Base-by-base conservation (phyloP, 2,888 invertebrate genomes). In the Drosophila macrospina region DNA sequence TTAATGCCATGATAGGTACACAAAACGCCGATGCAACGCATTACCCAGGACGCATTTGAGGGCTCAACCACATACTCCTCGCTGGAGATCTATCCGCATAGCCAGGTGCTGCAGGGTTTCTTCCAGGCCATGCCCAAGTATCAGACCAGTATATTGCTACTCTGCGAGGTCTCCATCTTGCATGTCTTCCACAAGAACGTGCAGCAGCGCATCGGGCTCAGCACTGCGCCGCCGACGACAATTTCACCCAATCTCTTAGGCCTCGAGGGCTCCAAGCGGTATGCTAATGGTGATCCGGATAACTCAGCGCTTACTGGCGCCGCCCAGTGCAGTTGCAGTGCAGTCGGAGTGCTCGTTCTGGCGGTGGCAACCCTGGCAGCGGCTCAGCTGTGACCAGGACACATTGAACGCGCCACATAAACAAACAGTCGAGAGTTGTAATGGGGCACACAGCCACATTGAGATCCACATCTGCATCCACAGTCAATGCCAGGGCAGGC, bases 111-210 rank as follows among this genome's bases (percentile, higher is more conserved):
- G 70, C 92, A 92, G 71, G 90, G 90, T 28, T 90, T 92, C 74
- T 92, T 92, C 69, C 91, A 92, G 75, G 86, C 90, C 24, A 87
- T 91, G 62, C 91, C 92, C 65, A 92, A 92, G 76, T 92, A 91
- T 72, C 92, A 91, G 75, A 88, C 90, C 11, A 92, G 90, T 64
- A 90, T 92, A 51, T 52, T 90, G 63, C 77, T 92, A 45, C 86
- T 91, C 59, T 92, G 92, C 65, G 92, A 92, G 71, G 92, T 92
- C 10, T 91, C 92, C 64, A 92, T 92, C 63, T 80, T 92, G 60
- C 92, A 92, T 62, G 91, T 92, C 15, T 92, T 92, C 80, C 92
- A 92, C 78, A 92, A 92, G 86, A 92, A 90, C 69, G 91, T 92
- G 34, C 91, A 92, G 73, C 91, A 91, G 75, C 91, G 91, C 72